A percentile compares a stretch with the other conserved stretches of the same genome.
phyloP scores from a whole-genome alignment of 2,888 invertebrate species.

The Liposcelis brunnea region DNA sequence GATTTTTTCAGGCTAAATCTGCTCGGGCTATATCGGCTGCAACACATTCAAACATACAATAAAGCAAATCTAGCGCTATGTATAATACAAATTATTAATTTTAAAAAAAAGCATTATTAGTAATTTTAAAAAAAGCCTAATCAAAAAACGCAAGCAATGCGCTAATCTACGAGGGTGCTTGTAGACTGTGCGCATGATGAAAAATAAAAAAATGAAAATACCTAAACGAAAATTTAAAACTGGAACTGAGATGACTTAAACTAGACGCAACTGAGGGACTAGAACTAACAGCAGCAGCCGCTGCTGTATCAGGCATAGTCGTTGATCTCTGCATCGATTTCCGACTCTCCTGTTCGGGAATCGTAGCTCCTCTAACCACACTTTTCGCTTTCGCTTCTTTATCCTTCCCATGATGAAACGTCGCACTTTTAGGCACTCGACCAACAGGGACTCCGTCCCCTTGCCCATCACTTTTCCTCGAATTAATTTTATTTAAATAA shows the following conservation, averaged over 20 bases:
- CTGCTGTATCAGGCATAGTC: slow-evolving; percentile 40
- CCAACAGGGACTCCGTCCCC: slow-evolving; percentile 17
- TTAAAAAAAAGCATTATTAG: no score
- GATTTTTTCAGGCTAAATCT: slow-evolving; percentile 66
- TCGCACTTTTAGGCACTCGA: slow-evolving; percentile 27
- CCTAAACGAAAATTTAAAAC: slow-evolving; percentile 74
- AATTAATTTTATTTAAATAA: not conserved
- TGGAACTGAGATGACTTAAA: slow-evolving; percentile 60
- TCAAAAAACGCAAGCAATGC: slow-evolving; percentile 16
- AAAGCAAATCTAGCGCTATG: slow-evolving; percentile 11
- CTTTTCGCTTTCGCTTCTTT: slow-evolving; percentile 15
- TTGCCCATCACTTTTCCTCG: not conserved
- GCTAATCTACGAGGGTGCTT: no score
- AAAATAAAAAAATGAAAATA: slow-evolving; percentile 26
- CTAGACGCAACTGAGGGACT: slow-evolving; percentile 28
- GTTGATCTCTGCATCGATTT: slow-evolving; percentile 25
- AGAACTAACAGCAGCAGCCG: slow-evolving; percentile 44
- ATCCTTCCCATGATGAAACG: slow-evolving; percentile 27
- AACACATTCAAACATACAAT: slow-evolving; percentile 18
- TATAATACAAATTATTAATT: slow-evolving; percentile 1
- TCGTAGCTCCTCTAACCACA: slow-evolving; percentile 16
- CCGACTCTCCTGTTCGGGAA: slow-evolving; percentile 25
- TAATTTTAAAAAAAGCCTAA: slow-evolving; percentile 15
- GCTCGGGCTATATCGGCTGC: slow-evolving; percentile 72
- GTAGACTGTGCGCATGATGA: slow-evolving; percentile 1